Base-by-base conservation (phyloP, 2,113 vertebrate genomes). In the Microcebus murinus region DNA sequence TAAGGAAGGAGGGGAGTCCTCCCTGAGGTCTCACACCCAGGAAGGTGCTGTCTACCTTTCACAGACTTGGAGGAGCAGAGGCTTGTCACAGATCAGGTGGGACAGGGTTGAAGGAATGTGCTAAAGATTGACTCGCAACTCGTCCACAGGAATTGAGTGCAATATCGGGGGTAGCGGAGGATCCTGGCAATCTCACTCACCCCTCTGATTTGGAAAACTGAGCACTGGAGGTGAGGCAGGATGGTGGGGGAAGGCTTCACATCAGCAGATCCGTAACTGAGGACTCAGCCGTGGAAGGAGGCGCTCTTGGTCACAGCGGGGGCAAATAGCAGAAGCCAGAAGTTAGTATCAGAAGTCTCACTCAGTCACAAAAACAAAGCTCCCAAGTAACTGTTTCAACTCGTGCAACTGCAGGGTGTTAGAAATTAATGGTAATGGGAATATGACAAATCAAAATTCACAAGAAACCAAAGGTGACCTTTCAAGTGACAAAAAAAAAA, bases 11-110 rank as follows among this genome's bases (percentile, higher is more conserved):
- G 27, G 50, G 1, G 3, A 13, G 39, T 6, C 52, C 25, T 36
- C n/a, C 17, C 6, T 77, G 57, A 31, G 34, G 27, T 50, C n/a
- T n/a, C 48, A 50, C 3, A 36, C 25, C 3, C 59, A 9, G 80
- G 21, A 59, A 45, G 31, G 42, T 27, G 18, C 4, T 0, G 15
- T 4, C 52, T 4, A 9, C 50, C 27, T 8, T 0, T 21, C 13
- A 0, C 45, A 57, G 65, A 12, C 10, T 45, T 21, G 7, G 76
- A 90, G n/a, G 71, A 36, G 13, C 0, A 70, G 13, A 4, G 31
- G 21, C 55, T 21, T 23, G 20, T 25, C 23, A 10, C 4, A 4
- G 21, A 84, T 71, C 31, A 55, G 31, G 12, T 25, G 39, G 34
- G 73, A 34, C 17, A 13, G 1, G 63, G 42, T 3, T 9, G 27